A percentile compares a stretch with the other conserved stretches of the same genome.
Conservation (phyloP, 2,888 invertebrate species). For the Tetropium fuscum region DNA sequence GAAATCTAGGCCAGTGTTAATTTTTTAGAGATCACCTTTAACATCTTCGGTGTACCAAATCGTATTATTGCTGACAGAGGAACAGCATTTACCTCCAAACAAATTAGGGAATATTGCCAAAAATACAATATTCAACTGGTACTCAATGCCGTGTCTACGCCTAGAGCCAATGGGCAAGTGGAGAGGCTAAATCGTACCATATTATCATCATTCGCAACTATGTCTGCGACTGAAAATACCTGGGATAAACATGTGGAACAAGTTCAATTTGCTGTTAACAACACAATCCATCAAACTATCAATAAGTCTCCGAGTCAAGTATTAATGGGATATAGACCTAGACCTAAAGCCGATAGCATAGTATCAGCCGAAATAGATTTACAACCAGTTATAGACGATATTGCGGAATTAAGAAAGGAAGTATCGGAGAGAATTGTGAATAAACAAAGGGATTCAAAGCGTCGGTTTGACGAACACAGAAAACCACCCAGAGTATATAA, state of each 20-base stretch:
- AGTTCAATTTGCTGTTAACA: no score
- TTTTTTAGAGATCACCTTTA: no score
- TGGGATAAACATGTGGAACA: no score
- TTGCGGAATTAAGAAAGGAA: neutral
- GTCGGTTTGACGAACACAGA: neutral
- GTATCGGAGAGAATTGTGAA: neutral
- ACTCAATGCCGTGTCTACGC: no score
- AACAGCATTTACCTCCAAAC: neutral
- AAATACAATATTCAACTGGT: neutral
- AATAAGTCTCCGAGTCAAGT: neutral
- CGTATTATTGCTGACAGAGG: neutral
- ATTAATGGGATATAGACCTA: neutral
- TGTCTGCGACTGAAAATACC: no score
- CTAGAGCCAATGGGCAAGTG: no score
- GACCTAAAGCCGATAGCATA: neutral
- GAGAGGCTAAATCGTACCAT: no score
- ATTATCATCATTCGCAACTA: no score
- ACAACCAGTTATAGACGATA: neutral
- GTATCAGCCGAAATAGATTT: neutral
- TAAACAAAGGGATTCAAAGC: neutral
- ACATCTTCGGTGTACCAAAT: neutral
- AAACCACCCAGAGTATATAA: neutral
- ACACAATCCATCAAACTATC: neutral
- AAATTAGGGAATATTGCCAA: neutral
- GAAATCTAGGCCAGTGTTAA: no score